Evolutionary conservation across 2,797 vertebrate species (phyloP), one percentile per base, ranked within the genome.

Genomic region (Amazona finschi): DNA sequence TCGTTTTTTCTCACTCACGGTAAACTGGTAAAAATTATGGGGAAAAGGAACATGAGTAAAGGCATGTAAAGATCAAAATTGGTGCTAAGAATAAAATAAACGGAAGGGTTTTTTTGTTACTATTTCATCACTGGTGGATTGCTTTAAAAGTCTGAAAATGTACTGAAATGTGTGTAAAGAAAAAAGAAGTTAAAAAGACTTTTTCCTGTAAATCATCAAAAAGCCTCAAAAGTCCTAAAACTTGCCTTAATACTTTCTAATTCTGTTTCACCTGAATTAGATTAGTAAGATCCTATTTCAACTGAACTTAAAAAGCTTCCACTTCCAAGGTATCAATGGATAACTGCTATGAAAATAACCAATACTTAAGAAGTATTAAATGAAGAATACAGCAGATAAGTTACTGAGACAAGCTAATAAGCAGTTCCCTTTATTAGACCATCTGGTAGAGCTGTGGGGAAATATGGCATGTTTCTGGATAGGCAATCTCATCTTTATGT

Each of bases 1-100:
- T 98, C 21, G 41, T 47, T 55, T 93, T 79, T 46, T 74, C 30
- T 39, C 21, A 69, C 70, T 82, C 71, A 94, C 90, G 71, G 31
- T 44, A 80, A 92, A 43, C 20, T 58, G 28, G 53, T n/a, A 79
- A 71, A 88, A 86, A 75, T 81, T 5, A 78, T 1, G 20, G 0
- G 5, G 5, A 5, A 5, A 80, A 53, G 11, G 17, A 78, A 62
- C 3, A 30, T 12, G 2, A 80, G 12, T 41, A 75, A 93, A 85
- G 38, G 12, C 15, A 65, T 0, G 2, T 24, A 49, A 67, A 75
- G 33, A 73, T 33, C 62, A 78, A 64, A 91, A 52, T 57, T 5
- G 62, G 3, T 31, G 25, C n/a, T 62, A 66, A 69, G 44, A 79
- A 74, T 24, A 67, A 80, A 90, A 74, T 13, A 52, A 75, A 41